Conservation (phyloP, 2,888 invertebrate species). For the Biston betularia region DNA sequence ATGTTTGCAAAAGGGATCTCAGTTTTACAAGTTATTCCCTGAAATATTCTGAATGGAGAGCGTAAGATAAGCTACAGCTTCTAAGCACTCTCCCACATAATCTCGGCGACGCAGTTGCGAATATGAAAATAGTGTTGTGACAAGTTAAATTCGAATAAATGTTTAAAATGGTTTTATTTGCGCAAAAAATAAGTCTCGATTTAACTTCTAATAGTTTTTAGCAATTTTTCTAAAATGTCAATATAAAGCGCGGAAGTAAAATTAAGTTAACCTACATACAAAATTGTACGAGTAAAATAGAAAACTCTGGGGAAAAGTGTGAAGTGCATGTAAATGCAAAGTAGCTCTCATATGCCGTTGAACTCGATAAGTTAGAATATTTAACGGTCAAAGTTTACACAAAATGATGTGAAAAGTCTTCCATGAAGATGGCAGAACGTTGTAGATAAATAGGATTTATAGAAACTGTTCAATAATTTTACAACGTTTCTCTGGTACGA, state of each 20-base stretch:
- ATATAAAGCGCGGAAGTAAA: conserved; percentile 3
- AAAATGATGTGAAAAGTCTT: conserved; percentile 18
- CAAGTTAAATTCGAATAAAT: background rate
- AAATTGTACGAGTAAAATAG: conserved; percentile 2
- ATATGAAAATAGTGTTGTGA: conserved; percentile 3
- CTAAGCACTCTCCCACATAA: conserved; percentile 9
- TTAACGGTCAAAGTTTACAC: conserved; percentile 20
- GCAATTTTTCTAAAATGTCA: conserved; percentile 4
- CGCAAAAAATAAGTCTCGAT: background rate
- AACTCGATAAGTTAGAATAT: conserved; percentile 16
- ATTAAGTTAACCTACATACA: conserved; percentile 13
- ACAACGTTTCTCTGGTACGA: background rate
- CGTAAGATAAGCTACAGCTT: conserved; percentile 26
- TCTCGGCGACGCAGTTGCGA: conserved; percentile 1
- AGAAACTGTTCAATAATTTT: conserved; percentile 3
- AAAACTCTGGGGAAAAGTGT: conserved; percentile 10
- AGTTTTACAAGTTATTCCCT: conserved; percentile 36
- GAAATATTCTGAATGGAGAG: conserved; percentile 23
- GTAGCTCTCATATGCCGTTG: background rate
- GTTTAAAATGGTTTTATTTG: background rate
- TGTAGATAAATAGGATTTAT: background rate
- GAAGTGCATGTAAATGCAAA: conserved; percentile 26
- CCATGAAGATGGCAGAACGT: conserved; percentile 1
- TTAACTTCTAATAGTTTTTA: conserved; percentile 8
- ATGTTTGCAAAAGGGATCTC: conserved; percentile 32